Evolutionary conservation across 37 sponge, comb jelly and placozoan genomes (phyloP).

Genomic region (Cladorhizidae sp.): DNA sequence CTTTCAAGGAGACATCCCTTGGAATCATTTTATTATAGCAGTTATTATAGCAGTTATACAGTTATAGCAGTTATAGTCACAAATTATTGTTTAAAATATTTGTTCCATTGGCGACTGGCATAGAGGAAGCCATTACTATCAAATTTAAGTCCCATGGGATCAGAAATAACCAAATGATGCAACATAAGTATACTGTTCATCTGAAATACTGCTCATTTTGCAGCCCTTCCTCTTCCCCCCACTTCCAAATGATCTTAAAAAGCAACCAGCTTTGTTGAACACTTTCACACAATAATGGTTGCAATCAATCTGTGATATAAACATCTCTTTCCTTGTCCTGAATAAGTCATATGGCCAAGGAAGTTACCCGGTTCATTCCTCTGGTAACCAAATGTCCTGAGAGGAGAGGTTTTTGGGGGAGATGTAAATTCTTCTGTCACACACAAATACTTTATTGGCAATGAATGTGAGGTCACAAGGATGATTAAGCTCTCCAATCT

Average conservation of each 20-base stretch:
- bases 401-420: conserved; percentile 10
- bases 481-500: conserved; percentile 27
- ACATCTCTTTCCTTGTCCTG: conserved; percentile 7
- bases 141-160: conserved; percentile 27
- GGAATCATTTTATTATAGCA: no score
- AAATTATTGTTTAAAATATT: no score
- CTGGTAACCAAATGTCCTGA: conserved; percentile 25
- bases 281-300: conserved; percentile 43
- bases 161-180: conserved; percentile 12
- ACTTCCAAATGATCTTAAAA: conserved; percentile 2
- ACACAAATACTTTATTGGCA: conserved; percentile 19
- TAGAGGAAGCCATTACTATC: conserved; percentile 49
- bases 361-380: conserved; percentile 29
- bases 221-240: neutral
- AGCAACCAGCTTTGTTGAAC: conserved; percentile 7
- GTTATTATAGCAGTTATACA: no score
- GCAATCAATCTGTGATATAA: conserved; percentile 37
- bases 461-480: conserved; percentile 35
- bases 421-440: conserved; percentile 38
- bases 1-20: no score
- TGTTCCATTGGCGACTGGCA: conserved; percentile 50
- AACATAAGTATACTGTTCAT: conserved; percentile 20
- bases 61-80: no score
- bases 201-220: conserved; percentile 7
- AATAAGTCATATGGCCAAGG: conserved; percentile 42